Percentiles rank a stretch among this genome's conserved stretches.
phyloP scores from a whole-genome alignment of 2,797 vertebrate species.

The Paedocypris micromegethes region DNA sequence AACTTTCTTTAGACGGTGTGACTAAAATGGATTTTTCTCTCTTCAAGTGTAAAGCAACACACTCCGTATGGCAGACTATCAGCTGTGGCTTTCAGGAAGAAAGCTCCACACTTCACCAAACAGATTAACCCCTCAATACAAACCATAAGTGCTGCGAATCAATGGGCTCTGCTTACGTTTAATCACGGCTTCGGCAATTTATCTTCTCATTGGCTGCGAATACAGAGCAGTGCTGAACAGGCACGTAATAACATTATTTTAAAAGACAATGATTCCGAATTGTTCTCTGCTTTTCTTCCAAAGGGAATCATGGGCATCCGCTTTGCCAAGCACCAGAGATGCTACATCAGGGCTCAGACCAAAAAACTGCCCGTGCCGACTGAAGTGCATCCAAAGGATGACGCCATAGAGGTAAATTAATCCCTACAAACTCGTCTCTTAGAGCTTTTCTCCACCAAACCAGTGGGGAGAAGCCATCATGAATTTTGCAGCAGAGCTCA shows the following conservation, averaged over 20 bases:
- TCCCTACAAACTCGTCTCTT: conserved; percentile 5
- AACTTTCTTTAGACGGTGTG: conserved; percentile 32
- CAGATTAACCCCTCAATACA: conserved; percentile 67
- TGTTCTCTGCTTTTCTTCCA: conserved; percentile 29
- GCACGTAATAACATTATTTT: no score
- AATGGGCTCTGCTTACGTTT: conserved; percentile 46
- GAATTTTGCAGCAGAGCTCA: conserved; percentile 62
- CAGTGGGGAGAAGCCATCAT: conserved; percentile 48
- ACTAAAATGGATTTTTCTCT: conserved; percentile 53
- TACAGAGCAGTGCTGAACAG: neutral
- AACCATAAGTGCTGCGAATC: conserved; percentile 68
- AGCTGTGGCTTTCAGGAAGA: conserved; percentile 59
- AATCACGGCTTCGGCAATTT: conserved; percentile 54
- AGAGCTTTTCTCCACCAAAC: conserved; percentile 12
- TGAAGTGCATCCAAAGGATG: conserved; percentile 68
- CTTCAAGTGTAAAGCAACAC: conserved; percentile 56
- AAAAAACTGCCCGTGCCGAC: conserved; percentile 79
- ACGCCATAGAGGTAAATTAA: conserved; percentile 64
- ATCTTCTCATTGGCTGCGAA: conserved; percentile 51
- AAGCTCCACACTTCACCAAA: conserved; percentile 62
- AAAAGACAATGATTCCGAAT: neutral
- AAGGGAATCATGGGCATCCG: conserved; percentile 93
- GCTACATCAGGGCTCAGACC: conserved; percentile 92
- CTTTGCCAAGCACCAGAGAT: conserved; percentile 91
- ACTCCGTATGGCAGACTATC: conserved; percentile 59